A percentile compares a stretch with the other conserved stretches of the same genome.
Conservation (phyloP, 2,888 invertebrate species). For the Spodoptera picta region DNA sequence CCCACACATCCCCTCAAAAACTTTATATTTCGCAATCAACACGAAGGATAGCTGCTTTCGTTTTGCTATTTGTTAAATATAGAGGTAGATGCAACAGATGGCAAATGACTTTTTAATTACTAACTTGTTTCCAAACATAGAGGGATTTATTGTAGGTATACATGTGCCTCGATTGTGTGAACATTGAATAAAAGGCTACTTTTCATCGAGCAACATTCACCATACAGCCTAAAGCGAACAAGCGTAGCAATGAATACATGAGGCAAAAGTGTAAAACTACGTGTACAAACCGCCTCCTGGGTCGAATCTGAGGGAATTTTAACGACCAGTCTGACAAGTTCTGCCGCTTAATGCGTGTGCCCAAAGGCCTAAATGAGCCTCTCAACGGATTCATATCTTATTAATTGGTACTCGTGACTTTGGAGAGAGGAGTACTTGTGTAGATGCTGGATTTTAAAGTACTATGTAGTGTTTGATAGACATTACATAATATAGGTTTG, state of each 20-base stretch:
- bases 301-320: constrained; percentile 80
- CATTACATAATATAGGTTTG: no score
- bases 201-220: constrained; percentile 22
- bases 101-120: constrained; percentile 29
- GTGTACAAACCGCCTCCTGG: constrained; percentile 66
- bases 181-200: constrained; percentile 13
- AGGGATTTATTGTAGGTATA: no score
- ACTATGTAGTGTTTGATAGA: constrained; percentile 9
- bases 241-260: constrained; percentile 46
- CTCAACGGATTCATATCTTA: constrained; percentile 62
- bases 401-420: constrained; percentile 65
- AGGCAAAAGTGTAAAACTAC: constrained; percentile 63
- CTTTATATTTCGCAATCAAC: constrained; percentile 78
- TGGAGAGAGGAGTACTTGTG: constrained; percentile 42
- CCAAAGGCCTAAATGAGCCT: constrained; percentile 69
- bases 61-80: constrained; percentile 58
- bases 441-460: constrained; percentile 27
- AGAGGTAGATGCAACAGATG: constrained; percentile 30
- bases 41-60: constrained; percentile 76
- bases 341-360: constrained; percentile 66
- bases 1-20: constrained; percentile 76
- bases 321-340: constrained; percentile 78
- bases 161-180: no score
- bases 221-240: constrained; percentile 32
- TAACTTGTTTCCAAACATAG: no score